Conservation (phyloP, 64 coral and sea anemone genomes). For the Astreopora myriophthalma region DNA sequence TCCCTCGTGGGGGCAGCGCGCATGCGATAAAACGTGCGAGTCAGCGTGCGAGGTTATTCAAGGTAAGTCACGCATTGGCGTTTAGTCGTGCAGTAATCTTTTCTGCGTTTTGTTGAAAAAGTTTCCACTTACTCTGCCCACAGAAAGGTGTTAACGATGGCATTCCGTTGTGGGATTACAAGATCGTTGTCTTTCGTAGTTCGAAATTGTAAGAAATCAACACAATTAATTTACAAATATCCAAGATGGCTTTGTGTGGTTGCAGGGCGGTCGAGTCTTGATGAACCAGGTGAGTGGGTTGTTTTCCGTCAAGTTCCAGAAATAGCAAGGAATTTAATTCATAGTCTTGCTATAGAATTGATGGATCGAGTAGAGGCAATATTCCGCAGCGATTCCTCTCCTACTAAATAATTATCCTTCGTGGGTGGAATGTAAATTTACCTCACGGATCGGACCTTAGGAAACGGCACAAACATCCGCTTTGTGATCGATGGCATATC, state of each 20-base stretch:
- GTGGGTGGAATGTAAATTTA: not conserved
- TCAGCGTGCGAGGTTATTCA: too few species aligned
- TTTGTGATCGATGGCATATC: too few species aligned
- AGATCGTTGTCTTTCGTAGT: conserved; percentile 45
- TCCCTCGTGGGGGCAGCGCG: too few species aligned
- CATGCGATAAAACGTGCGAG: too few species aligned
- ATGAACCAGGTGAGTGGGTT: conserved; percentile 10
- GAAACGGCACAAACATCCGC: not conserved
- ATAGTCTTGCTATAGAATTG: not conserved
- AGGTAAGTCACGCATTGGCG: not conserved
- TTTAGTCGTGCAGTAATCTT: not conserved
- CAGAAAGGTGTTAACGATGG: conserved; percentile 32
- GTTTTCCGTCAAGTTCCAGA: not conserved
- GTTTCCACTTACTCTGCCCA: not conserved
- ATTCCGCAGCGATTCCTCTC: not conserved
- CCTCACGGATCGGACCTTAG: too few species aligned
- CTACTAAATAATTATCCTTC: not conserved
- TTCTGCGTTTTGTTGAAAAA: not conserved
- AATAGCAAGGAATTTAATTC: not conserved
- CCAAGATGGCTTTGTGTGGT: conserved; percentile 55
- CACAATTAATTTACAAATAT: not conserved
- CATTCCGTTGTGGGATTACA: conserved; percentile 64
- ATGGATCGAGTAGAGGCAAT: not conserved
- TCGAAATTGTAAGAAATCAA: conserved; percentile 2
- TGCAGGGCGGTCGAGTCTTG: not conserved